Base-by-base conservation (phyloP, 2,888 invertebrate species). In the Apotomis turbidana region DNA sequence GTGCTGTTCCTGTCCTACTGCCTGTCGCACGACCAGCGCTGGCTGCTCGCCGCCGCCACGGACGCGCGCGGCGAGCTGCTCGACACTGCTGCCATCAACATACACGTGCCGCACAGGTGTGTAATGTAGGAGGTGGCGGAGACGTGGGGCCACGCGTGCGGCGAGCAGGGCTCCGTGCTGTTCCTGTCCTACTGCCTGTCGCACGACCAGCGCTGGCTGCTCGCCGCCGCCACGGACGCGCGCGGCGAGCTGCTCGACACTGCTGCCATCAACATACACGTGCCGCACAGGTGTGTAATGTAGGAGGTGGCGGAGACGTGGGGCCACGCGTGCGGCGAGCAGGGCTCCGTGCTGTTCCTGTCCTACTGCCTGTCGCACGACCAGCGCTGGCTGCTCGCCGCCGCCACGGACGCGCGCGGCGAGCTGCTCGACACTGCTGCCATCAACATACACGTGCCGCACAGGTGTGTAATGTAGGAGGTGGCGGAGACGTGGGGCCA, bases 341-440 rank as follows among this genome's bases (percentile, higher is more conserved):
- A 95, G 83, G 97, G 97, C 81, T 96, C 97, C 70, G 97, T 98
- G 76, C 95, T 99, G 84, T 99, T 98, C 91, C 95, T 99, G 82
- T 96, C 98, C 76, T 99, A 99, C 93, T 99, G 99, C 90, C 95
- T 99, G 74, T 98, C 98, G 68, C 99, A 99, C 91, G 99, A 99
- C 94, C 99, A 99, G 90, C 96, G 97, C 79, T 99, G 97, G 97
- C 94, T 99, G 80, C 93, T 99, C 78, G 99, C 98, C 9, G 96
- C 98, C 4, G 98, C 97, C 61, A 99, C 98, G 0, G 99, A 99
- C 89, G 98, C 98, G 82, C 95, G 97, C 70, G 99, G 99, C 49
- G 98, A 98, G 88, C 95, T 99, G 78, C 95, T 98, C 76, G 99
- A 99, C 90, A 98, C 98, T 51, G 95, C 97, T 74, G 96, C 97